These are phyloP conservation scores for Phataginus tetradactyla DNA, from an alignment of 2,797 vertebrate species.

Conservation along the genomic window DNA sequence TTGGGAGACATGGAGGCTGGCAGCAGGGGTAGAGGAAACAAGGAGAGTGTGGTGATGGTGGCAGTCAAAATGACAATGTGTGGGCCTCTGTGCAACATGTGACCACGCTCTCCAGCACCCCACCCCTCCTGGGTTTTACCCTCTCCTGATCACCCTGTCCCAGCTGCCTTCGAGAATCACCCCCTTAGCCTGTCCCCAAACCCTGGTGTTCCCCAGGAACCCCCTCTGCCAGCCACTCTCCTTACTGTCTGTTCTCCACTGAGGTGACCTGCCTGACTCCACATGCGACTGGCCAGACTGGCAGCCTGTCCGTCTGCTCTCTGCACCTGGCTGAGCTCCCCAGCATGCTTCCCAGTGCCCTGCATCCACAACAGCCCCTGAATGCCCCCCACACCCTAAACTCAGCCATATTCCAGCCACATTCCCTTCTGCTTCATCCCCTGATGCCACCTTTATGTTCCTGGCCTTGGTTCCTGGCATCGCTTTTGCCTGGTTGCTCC, in stretches of 20 bases:
- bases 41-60: background rate
- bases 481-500: background rate
- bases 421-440: background rate
- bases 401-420: background rate
- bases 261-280: background rate
- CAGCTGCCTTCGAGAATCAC: background rate
- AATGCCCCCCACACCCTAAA: background rate
- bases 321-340: fast-evolving
- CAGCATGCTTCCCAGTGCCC: fast-evolving
- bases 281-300: background rate
- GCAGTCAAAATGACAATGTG: fast-evolving
- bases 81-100: background rate
- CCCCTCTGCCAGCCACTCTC: background rate
- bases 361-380: fast-evolving
- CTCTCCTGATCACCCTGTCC: background rate
- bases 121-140: background rate
- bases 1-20: background rate
- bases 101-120: fast-evolving
- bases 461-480: background rate
- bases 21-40: fast-evolving
- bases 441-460: too few species aligned
- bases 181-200: background rate
- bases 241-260: background rate
- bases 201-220: background rate
- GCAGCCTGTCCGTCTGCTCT: background rate